Conservation (phyloP, 2,797 vertebrate genomes). For the Phrynocephalus vlangalii region DNA sequence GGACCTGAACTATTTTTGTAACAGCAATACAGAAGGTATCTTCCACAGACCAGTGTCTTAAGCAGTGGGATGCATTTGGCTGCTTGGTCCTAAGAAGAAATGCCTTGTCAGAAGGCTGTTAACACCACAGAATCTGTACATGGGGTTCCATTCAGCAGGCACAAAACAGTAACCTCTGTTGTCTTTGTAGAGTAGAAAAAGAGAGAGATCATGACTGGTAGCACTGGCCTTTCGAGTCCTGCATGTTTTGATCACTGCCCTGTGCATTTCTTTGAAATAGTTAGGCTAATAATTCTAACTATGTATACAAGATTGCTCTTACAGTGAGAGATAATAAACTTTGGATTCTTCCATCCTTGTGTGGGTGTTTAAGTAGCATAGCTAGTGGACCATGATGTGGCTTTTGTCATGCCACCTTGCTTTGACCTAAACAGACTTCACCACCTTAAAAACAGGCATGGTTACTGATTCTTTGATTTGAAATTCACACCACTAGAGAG, state of each 20-base stretch:
- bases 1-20: not conserved
- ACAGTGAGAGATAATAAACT: not conserved
- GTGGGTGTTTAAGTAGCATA: not conserved
- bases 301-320: rapidly evolving
- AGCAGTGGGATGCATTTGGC: not conserved
- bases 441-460: not conserved
- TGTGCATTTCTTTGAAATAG: not conserved
- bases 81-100: not conserved
- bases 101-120: too few relatives aligned
- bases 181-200: not conserved
- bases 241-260: not conserved
- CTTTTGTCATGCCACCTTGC: not conserved
- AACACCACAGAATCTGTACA: not conserved
- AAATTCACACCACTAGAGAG: not conserved
- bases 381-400: not conserved
- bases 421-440: not conserved
- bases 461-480: not conserved
- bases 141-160: not conserved
- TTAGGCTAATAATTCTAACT: not conserved
- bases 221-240: not conserved
- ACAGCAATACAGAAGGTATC: not conserved
- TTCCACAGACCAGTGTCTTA: too few relatives aligned
- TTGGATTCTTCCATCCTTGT: not conserved
- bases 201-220: not conserved
- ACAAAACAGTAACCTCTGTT: not conserved